Conservation (phyloP, 64 coral and sea anemone species). For the Montipora cactus region DNA sequence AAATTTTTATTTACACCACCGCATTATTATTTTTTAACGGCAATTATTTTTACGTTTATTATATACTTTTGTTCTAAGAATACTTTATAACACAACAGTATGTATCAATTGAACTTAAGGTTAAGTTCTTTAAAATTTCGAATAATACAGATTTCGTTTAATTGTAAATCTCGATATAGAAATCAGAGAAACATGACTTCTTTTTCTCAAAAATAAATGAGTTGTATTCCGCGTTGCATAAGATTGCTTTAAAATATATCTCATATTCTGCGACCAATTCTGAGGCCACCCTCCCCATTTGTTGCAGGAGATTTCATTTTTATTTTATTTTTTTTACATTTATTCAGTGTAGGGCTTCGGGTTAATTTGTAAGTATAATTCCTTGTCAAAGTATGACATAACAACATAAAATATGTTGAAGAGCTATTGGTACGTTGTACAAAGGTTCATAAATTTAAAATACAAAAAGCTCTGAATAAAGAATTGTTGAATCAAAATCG, state of each 20-base stretch:
- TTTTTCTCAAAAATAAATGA: neutral
- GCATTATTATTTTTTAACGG: neutral
- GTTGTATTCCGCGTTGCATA: neutral
- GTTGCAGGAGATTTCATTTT: neutral
- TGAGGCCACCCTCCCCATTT: neutral
- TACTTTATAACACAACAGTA: neutral
- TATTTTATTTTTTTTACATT: no score
- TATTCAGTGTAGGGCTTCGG: no score
- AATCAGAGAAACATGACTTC: neutral
- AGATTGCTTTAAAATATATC: neutral
- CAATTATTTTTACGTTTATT: neutral
- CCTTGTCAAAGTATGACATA: no score
- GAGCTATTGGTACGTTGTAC: no score
- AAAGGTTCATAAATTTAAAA: no score
- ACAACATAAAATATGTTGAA: no score
- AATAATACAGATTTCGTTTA: neutral
- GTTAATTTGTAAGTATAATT: no score
- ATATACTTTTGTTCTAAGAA: neutral
- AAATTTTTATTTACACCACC: neutral
- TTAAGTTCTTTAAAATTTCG: neutral
- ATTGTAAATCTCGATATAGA: neutral
- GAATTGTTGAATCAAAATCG: no score
- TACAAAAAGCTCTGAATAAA: no score
- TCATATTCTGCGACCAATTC: neutral
- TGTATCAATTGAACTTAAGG: neutral